Base-by-base conservation (phyloP, 2,113 vertebrate genomes). In the Urocynchramus pylzowi region DNA sequence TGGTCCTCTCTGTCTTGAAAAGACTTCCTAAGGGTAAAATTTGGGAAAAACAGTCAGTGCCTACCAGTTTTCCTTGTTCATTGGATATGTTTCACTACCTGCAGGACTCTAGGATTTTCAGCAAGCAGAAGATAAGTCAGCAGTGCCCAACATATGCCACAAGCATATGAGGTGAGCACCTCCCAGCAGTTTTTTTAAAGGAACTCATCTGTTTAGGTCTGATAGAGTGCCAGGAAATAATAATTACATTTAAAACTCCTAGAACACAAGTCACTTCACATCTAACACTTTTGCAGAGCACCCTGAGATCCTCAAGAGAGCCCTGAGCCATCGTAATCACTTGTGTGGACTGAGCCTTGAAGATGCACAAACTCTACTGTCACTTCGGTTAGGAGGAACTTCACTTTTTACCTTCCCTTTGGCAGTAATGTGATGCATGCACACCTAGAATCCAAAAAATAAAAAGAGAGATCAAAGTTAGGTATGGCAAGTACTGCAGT, bases 381-480 rank as follows among this genome's bases (percentile, higher is more conserved):
- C 39, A 53, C 27, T 61, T 86, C 30, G 33, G 3, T n/a, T 20
- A 44, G n/a, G 7, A 16, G 6, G 1, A 31, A 19, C 21, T 45
- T 92, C 5, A 22, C 20, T 49, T 63, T 74, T 39, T 39, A 13
- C 16, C 14, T 83, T 44, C 28, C 28, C 3, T 68, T 54, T 84
- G 27, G 4, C 33, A 37, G 31, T 28, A 44, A n/a, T 14, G 13
- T 22, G 19, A 16, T 1, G 0, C 21, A 53, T 8, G 31, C 7
- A 49, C 2, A 44, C 7, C 3, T 11, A 9, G 8, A 30, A 57
- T 42, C 6, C 12, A 22, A 57, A 11, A 16, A 54, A n/a, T n/a
- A n/a, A 44, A 35, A 57, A 33, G 20, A 8, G 7, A 6, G 4
- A 27, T 7, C 7, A 35, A 20, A 49, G 19, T 20, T 30, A 33